A percentile compares a stretch with the other conserved stretches of the same genome.
These are phyloP conservation scores for Pilophorus perplexus DNA, from an alignment of 2,888 invertebrate genomes.

Conservation along the genomic window DNA sequence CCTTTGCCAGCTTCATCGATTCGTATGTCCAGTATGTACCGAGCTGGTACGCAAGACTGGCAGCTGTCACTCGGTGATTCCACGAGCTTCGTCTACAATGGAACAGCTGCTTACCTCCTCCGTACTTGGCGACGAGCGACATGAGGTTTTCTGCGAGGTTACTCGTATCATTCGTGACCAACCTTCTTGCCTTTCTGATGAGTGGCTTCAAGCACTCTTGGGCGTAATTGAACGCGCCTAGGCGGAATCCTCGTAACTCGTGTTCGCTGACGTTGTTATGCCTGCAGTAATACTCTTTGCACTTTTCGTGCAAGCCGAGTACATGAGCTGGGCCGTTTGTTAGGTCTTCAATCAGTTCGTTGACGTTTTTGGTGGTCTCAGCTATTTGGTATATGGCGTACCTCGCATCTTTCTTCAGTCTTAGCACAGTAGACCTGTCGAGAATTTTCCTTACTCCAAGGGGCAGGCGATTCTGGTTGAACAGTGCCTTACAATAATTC, in stretches of 20 bases:
- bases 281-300: conserved; percentile 39
- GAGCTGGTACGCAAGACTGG: background rate
- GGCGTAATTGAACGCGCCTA: conserved; percentile 7
- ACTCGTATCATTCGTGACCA: conserved; percentile 40
- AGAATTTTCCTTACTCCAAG: background rate
- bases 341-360: conserved; percentile 20
- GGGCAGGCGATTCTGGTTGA: background rate
- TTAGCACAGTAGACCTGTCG: background rate
- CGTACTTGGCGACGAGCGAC: conserved; percentile 39
- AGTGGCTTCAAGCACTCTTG: conserved; percentile 31
- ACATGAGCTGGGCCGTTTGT: conserved; percentile 27
- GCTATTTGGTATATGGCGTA: conserved; percentile 13
- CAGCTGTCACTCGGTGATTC: background rate
- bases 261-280: background rate
- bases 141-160: conserved; percentile 41
- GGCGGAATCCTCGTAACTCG: conserved; percentile 18
- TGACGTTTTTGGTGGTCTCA: background rate
- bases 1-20: conserved; percentile 1
- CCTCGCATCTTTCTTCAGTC: conserved; percentile 5
- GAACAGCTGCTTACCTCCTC: conserved; percentile 37
- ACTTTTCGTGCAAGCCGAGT: conserved; percentile 31
- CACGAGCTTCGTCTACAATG: background rate
- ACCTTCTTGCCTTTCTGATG: conserved; percentile 10
- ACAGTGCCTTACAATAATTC: conserved; percentile 15
- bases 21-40: background rate